Evolutionary conservation across 2,888 invertebrate species (phyloP).

Genomic region (Cactoblastis cactorum): DNA sequence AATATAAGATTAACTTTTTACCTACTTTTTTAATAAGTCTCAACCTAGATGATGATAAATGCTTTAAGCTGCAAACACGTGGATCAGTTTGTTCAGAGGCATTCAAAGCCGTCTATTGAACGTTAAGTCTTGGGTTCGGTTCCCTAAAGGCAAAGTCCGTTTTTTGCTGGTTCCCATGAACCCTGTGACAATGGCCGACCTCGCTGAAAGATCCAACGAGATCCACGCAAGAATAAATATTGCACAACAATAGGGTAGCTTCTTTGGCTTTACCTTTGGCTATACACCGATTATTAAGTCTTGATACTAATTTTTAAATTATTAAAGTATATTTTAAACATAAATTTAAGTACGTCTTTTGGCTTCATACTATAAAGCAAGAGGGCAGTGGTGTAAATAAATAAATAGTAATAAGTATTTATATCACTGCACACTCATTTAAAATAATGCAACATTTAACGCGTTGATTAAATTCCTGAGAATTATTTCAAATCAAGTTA

Average conservation of each 20-base stretch:
- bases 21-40: constrained; percentile 13
- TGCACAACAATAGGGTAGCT: constrained; percentile 72
- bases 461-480: too few species aligned
- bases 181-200: constrained; percentile 74
- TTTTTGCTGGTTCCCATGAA: constrained; percentile 78
- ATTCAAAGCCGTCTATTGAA: constrained; percentile 74
- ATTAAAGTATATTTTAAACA: too few species aligned
- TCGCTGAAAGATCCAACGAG: constrained; percentile 67
- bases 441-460: too few species aligned
- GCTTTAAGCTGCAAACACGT: constrained; percentile 63
- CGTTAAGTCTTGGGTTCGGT: constrained; percentile 55
- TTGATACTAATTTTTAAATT: too few species aligned
- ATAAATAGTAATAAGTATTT: too few species aligned
- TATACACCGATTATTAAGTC: constrained; percentile 23
- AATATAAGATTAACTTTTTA: constrained; percentile 1
- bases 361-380: too few species aligned
- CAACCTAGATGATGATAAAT: constrained; percentile 27
- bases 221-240: constrained; percentile 78
- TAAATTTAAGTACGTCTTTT: too few species aligned
- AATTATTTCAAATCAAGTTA: too few species aligned
- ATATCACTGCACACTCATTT: too few species aligned
- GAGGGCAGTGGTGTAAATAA: too few species aligned
- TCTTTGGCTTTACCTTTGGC: constrained; percentile 67
- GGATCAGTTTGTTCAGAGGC: constrained; percentile 48
- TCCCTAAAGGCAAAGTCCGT: constrained; percentile 64